These are phyloP conservation scores for Meda fulgida DNA, from an alignment of 2,797 vertebrate genomes.

Conservation along the genomic window DNA sequence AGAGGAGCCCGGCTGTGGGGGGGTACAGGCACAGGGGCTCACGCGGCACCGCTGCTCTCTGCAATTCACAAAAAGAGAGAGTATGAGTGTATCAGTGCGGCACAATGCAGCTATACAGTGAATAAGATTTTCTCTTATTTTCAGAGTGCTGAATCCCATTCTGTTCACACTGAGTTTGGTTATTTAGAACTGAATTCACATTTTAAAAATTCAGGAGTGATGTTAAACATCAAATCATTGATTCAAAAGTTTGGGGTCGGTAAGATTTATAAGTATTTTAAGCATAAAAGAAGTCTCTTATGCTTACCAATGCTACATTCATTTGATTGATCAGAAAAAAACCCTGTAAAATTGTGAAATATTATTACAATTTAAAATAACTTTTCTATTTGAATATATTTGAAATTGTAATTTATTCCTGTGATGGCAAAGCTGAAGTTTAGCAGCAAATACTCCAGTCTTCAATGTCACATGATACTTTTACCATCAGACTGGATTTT, in stretches of 20 bases:
- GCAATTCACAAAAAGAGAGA: neutral
- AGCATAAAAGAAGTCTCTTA: neutral
- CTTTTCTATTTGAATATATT: neutral
- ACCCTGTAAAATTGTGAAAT: neutral
- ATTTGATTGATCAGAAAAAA: neutral
- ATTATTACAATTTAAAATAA: neutral
- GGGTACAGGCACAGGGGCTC: conserved; percentile 69
- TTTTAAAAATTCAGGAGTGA: neutral
- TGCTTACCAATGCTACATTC: neutral
- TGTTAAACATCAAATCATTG: neutral
- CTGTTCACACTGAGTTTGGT: neutral
- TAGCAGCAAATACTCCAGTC: neutral
- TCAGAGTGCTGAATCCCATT: neutral
- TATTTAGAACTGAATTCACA: neutral
- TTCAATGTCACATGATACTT: neutral
- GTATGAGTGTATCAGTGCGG: neutral
- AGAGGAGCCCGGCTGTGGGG: conserved; percentile 70
- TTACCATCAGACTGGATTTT: no score
- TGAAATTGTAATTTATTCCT: no score
- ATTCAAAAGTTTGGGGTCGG: neutral
- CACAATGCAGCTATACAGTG: neutral
- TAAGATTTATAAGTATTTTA: neutral
- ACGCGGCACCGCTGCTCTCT: conserved; percentile 52
- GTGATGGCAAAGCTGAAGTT: neutral
- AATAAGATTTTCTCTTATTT: neutral